Base-by-base conservation (phyloP, 2,888 invertebrate species). In the Pelosia muscerda region DNA sequence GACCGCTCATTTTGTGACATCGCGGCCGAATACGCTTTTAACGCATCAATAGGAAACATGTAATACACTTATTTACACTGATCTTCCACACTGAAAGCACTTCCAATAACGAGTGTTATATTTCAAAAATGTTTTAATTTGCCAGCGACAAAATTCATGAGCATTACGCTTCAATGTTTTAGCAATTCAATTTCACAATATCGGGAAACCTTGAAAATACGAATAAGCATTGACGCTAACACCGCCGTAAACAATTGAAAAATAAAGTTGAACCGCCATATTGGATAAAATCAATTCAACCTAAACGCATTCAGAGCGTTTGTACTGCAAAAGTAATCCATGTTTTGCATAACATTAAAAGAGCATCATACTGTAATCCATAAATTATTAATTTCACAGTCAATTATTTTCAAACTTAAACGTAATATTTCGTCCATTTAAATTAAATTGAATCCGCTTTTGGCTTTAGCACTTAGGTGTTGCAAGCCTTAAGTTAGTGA, bases 1-100 rank as follows among this genome's bases (percentile, higher is more conserved):
- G 89, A 81, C 83, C 88, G 88, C 87, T 92, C 94, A 94, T 94
- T 79, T 79, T 92, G 90, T 86, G 88, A 88, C 94, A 93, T 93
- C 81, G 87, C 91, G 91, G 83, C 73, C 79, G 74, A 84, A 72
- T 76, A 71, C 66, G 73, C 75, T 72, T 77, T 75, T 69, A 68
- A 68, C 73, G 71, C 75, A 72, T 71, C 69, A 75, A 60, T 69
- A 75, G 76, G 75, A 74, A 77, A 69, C 79, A 82, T 79, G 76
- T 66, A 73, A 77, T 78, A 60, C 77, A 83, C 79, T 79, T 63
- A 74, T 66, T 74, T 71, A 64, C 74, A 81, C 77, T 63, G 63
- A 38, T 69, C 67, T 73, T 58, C 67, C 66, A 74, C 73, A 74
- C 75, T 61, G 49, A 69, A 77, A 73, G 76, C 71, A 78, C 77